phyloP scores from a whole-genome alignment of 2,113 vertebrate species.

The Crotalus viridis region DNA sequence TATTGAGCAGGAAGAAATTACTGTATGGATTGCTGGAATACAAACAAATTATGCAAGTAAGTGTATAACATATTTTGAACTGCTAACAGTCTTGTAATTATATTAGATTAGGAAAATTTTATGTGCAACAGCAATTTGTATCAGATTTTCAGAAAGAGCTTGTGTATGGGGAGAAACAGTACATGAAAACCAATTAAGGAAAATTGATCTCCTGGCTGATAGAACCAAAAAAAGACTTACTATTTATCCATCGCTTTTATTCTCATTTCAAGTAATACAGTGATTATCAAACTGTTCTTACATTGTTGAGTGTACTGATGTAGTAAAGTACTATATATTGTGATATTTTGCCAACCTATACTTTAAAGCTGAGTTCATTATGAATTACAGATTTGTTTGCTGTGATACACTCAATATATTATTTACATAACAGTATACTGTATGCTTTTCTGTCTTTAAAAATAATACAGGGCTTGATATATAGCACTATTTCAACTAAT shows the following conservation, averaged over 20 bases:
- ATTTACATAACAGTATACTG: conserved; percentile 1
- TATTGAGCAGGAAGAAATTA: not conserved
- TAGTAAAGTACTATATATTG: not conserved
- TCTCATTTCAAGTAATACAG: not conserved
- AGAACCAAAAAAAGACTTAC: not conserved
- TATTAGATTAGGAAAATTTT: not conserved
- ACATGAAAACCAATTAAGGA: not conserved
- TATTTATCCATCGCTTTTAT: not conserved
- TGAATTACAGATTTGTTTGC: not conserved
- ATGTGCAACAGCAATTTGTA: not conserved
- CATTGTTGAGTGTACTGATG: not conserved
- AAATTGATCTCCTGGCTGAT: not conserved
- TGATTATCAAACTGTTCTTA: not conserved
- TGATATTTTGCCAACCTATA: not conserved
- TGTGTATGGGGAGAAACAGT: not conserved
- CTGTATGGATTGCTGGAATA: not conserved
- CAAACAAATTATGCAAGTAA: not conserved
- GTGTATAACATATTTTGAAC: not conserved
- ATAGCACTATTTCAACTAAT: not conserved
- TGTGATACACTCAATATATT: not conserved
- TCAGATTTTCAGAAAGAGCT: not conserved
- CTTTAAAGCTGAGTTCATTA: not conserved
- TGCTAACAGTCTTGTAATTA: not conserved
- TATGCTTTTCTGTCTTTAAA: conserved; percentile 25
- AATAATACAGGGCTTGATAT: conserved; percentile 1